Evolutionary conservation across 2,113 vertebrate genomes (phyloP), one percentile per base, ranked within the genome.

Genomic region (Hypomesus transpacificus): DNA sequence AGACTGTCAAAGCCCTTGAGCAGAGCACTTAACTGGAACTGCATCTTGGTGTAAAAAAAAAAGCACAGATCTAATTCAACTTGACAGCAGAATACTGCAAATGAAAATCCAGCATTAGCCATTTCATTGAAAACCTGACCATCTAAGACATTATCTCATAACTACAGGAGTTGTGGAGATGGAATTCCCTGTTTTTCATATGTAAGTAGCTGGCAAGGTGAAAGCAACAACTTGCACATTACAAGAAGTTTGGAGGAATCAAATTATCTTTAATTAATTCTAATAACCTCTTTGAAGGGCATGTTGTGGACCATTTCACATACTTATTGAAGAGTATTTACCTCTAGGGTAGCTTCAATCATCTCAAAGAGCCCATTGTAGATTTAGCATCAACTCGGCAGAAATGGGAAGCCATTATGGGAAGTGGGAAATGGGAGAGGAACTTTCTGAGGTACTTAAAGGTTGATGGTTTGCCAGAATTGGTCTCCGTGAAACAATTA

Each of bases 401-500:
- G 65, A 54, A 62, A 63, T 69, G 59, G 20, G 24, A 66, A 66
- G 39, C 62, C 58, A 52, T 26, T 4, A 69, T 34, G 24, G 61
- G 64, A 22, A 63, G 31, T 66, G 46, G 68, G 39, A 69, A 46
- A 58, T 53, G 66, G 24, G 60, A 20, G 52, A n/a, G 57, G 21
- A 59, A 62, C 28, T 52, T 69, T 74, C 65, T 0, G 18, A 52
- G 26, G 66, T 53, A 34, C 26, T 66, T 21, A 77, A 34, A 24
- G 50, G 20, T 73, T 54, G 4, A 77, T 34, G 24, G 53, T 34
- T 18, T 68, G 58, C n/a, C 1, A 62, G 24, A 26, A 21, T n/a
- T 13, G 24, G 71, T 31, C 73, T 67, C 76, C 61, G 73, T 83
- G 82, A 87, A 87, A 87, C 84, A 85, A 86, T 78, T 63, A 53